Evolutionary conservation across 2,888 invertebrate genomes (phyloP).

Genomic region (Gryllus longicercus): DNA sequence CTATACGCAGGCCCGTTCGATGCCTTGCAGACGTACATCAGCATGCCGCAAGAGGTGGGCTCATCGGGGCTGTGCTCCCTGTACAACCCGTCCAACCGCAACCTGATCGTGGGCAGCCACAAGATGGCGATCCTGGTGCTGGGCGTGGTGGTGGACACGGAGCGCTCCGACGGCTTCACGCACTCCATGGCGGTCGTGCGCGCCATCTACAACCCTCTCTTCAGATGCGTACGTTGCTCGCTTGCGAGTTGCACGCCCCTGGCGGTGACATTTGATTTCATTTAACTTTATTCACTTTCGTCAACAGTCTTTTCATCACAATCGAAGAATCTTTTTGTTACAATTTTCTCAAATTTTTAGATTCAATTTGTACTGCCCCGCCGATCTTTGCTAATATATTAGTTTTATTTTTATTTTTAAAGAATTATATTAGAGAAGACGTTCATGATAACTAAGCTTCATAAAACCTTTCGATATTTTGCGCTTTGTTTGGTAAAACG

Average conservation of each 20-base stretch:
- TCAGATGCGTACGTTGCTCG: conserved; percentile 52
- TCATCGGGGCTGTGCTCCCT: conserved; percentile 53
- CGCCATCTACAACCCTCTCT: conserved; percentile 72
- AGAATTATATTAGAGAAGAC: too few relatives aligned
- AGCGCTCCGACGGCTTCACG: conserved; percentile 69
- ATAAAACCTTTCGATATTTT: too few relatives aligned
- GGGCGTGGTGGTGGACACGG: conserved; percentile 58
- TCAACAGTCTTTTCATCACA: too few relatives aligned
- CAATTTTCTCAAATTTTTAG: too few relatives aligned
- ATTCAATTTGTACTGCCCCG: too few relatives aligned
- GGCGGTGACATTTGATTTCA: not conserved
- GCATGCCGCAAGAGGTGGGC: conserved; percentile 59
- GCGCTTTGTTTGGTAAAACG: too few relatives aligned
- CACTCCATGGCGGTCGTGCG: conserved; percentile 66
- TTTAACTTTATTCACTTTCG: too few relatives aligned
- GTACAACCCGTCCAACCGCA: conserved; percentile 64
- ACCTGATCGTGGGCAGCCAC: conserved; percentile 63
- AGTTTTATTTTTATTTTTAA: too few relatives aligned
- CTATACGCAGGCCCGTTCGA: not conserved
- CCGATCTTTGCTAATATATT: too few relatives aligned
- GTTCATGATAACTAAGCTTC: too few relatives aligned
- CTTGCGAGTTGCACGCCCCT: not conserved
- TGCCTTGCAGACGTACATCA: conserved; percentile 58
- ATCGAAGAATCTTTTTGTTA: too few relatives aligned
- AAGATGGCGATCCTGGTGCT: conserved; percentile 63